Evolutionary conservation across 2,113 vertebrate species (phyloP), one percentile per base, ranked within the genome.

Genomic region (Glareola pratincola): DNA sequence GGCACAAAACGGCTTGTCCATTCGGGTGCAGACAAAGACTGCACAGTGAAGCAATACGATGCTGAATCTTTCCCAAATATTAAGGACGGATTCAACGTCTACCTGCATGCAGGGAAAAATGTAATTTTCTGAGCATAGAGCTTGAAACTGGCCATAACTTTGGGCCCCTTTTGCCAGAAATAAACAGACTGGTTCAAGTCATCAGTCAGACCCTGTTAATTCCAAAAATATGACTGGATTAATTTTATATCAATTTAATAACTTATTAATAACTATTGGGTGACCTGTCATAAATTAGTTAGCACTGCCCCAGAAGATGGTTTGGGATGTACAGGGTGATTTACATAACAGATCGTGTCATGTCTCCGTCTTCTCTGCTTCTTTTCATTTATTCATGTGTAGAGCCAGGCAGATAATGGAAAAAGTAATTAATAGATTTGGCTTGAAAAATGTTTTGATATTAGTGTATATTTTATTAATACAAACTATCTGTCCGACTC

Each of bases 351-450:
- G 91, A 81, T 89, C 14, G 1, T 91, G 84, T 91, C 80, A 78
- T 41, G 51, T 75, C 82, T 95, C 79, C 3, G 0, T 91, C 80
- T 93, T 72, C 73, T 76, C 80, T 89, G 76, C 57, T 93, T 90
- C 91, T 96, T 89, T 95, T 96, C 60, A 94, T 94, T 94, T 97
- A 92, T 95, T 95, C 69, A 94, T 95, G 47, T 53, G 53, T 32
- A 88, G 54, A 95, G 32, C 53, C 45, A 87, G 72, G 57, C 71
- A 91, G 85, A 87, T 76, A 95, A 95, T 81, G 43, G 76, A 45
- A 91, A 95, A 96, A 91, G 45, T 89, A 95, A 92, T 95, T 93
- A 95, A 92, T 72, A 89, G 83, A 94, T 94, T 82, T 94, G 76
- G 56, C 86, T 91, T 87, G 56, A 81, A 94, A 97, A 75, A 75